Evolutionary conservation across 1,140 invertebrate species (phyloP), one percentile per base, ranked within the genome.

Genomic region (Drosophila mayri): DNA sequence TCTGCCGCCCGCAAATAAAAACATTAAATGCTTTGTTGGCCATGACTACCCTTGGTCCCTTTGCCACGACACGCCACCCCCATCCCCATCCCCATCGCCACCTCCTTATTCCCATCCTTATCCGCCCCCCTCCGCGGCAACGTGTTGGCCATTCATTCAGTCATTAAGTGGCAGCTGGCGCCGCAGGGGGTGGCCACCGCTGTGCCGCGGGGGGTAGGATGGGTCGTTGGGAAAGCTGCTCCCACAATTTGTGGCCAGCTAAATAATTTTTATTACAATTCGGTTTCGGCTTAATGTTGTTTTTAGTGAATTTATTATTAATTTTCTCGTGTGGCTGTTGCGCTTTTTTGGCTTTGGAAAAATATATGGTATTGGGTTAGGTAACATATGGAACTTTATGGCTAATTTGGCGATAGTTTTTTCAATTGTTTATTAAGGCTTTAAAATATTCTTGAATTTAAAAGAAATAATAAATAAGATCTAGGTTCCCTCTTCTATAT

Each of bases 191-290:
- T 73, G 58, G 49, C 80, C 38, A 47, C 41, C 20, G 35, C n/a
- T 16, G 35, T 16, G 52, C 18, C 59, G 30, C 54, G 25, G 40
- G 32, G 16, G 41, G 4, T 35, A 10, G 10, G 12, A 22, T n/a
- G 18, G 57, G 41, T 25, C 44, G 37, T 54, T 54, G 14, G 50
- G 8, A 22, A 32, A n/a, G 44, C 46, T 20, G 58, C 54, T 41
- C 28, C 72, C 74, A 64, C 85, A 84, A 71, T 81, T 84, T 88
- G 84, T 90, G 84, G 85, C 50, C 72, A 79, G 71, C 79, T 77
- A 84, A 87, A 88, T 87, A 83, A 87, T 88, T 88, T 88, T 90
- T 88, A 87, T 87, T 87, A 75, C 84, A 81, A 68, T 76, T 87
- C 71, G 75, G 52, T 61, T 86, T 68, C 18, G 38, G 50, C 63